phyloP scores from a whole-genome alignment of 2,797 vertebrate species.

The Discoglossus pictus region DNA sequence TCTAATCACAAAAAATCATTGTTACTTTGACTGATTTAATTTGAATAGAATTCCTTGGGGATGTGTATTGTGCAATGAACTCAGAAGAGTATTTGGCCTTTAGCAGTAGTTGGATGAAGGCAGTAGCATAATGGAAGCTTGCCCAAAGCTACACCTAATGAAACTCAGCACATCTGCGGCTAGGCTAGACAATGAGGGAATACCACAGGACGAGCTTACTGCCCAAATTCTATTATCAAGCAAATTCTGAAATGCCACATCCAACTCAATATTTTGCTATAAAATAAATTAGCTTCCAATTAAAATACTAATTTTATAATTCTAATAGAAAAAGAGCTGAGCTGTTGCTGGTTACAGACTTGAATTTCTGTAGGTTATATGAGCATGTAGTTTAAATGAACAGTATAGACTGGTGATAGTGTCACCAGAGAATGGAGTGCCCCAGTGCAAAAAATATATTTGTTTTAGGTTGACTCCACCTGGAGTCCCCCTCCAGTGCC shows the following conservation, averaged over 20 bases:
- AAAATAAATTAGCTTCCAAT: neutral
- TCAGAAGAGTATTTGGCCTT: constrained; percentile 70
- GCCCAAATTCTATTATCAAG: neutral
- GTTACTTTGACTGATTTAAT: constrained; percentile 65
- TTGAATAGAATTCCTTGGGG: constrained; percentile 60
- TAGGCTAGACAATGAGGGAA: constrained; percentile 58
- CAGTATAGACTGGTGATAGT: too few species aligned
- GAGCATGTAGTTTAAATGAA: too few species aligned
- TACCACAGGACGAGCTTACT: constrained; percentile 45
- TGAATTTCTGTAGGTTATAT: too few species aligned
- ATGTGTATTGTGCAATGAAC: constrained; percentile 63
- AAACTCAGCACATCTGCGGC: constrained; percentile 62
- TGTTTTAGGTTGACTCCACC: too few species aligned
- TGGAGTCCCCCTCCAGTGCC: too few species aligned
- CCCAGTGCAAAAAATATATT: too few species aligned
- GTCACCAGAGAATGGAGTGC: too few species aligned
- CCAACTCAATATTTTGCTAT: neutral
- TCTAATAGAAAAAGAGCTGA: neutral
- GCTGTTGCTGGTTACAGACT: neutral
- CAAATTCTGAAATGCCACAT: neutral
- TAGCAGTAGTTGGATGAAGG: constrained; percentile 59
- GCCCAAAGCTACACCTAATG: constrained; percentile 63
- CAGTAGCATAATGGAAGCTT: constrained; percentile 57
- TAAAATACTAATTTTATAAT: too few species aligned
- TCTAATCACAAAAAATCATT: constrained; percentile 62